phyloP scores from a whole-genome alignment of 1,140 invertebrate species.

The Gonioctena quinquepunctata region DNA sequence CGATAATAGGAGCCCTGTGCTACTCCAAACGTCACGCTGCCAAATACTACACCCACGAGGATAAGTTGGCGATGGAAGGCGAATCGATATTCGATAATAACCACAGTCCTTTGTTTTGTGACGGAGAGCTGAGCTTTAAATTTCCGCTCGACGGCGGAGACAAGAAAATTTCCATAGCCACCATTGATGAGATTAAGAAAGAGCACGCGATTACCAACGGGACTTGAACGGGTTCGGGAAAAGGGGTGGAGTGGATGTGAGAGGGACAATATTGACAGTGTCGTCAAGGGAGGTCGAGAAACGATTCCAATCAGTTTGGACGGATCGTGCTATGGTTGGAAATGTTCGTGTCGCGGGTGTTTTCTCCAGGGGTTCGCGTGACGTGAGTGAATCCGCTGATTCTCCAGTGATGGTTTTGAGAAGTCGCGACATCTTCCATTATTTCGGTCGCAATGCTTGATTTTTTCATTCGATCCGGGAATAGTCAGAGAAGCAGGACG shows the following conservation, averaged over 20 bases:
- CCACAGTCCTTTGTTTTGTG: slow-evolving; percentile 48
- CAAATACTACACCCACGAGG: slow-evolving; percentile 75
- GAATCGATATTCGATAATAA: slow-evolving; percentile 60
- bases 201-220: slow-evolving; percentile 48
- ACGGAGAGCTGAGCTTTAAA: slow-evolving; percentile 52
- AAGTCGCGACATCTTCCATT: no score
- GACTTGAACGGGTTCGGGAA: slow-evolving; percentile 31
- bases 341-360: background rate
- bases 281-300: background rate
- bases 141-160: slow-evolving; percentile 47
- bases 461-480: no score
- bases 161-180: slow-evolving; percentile 50
- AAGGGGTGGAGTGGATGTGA: background rate
- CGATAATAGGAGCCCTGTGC: slow-evolving; percentile 59
- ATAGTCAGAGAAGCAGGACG: no score
- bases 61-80: slow-evolving; percentile 58
- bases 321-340: background rate
- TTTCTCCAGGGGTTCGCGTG: background rate
- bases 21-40: slow-evolving; percentile 68
- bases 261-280: background rate
- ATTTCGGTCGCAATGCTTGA: no score
- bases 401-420: no score
- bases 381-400: no score
- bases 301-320: background rate
- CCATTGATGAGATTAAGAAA: slow-evolving; percentile 53